A percentile compares a stretch with the other conserved stretches of the same genome.
These are phyloP conservation scores for Metridium senile DNA, from an alignment of 92 coral and sea anemone genomes.

Conservation along the genomic window DNA sequence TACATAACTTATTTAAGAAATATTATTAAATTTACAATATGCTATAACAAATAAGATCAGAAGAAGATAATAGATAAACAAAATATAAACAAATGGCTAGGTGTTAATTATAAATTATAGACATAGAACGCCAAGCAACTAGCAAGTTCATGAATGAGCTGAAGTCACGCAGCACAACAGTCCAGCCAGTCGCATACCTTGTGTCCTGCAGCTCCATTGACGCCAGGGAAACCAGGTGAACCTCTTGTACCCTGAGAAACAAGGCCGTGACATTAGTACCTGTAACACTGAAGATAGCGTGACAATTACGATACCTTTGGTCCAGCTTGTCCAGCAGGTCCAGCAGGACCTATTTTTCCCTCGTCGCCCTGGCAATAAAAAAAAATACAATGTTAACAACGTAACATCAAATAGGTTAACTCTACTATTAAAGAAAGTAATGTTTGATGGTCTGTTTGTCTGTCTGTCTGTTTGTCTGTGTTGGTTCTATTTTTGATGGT, in stretches of 20 bases:
- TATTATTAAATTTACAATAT: too few species aligned
- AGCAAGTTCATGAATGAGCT: too few species aligned
- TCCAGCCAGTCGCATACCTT: constrained; percentile 30
- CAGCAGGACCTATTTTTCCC: constrained; percentile 37
- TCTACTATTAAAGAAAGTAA: too few species aligned
- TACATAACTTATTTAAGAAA: too few species aligned
- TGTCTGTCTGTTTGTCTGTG: too few species aligned
- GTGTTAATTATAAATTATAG: too few species aligned
- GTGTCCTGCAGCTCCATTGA: constrained; percentile 65
- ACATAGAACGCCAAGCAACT: too few species aligned
- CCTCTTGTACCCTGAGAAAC: constrained; percentile 67
- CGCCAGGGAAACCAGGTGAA: constrained; percentile 61
- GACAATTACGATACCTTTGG: constrained; percentile 41
- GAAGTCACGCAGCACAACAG: neutral
- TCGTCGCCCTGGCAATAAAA: constrained; percentile 26
- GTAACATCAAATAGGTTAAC: neutral
- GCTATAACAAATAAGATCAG: too few species aligned
- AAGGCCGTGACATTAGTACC: neutral
- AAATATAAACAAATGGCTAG: too few species aligned
- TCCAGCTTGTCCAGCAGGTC: constrained; percentile 54
- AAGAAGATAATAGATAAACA: too few species aligned
- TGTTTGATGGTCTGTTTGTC: too few species aligned
- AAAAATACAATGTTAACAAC: neutral
- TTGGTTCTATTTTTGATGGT: too few species aligned
- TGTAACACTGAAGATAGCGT: neutral